These are phyloP conservation scores for Asobara japonica DNA, from an alignment of 1,140 invertebrate genomes.

Conservation along the genomic window DNA sequence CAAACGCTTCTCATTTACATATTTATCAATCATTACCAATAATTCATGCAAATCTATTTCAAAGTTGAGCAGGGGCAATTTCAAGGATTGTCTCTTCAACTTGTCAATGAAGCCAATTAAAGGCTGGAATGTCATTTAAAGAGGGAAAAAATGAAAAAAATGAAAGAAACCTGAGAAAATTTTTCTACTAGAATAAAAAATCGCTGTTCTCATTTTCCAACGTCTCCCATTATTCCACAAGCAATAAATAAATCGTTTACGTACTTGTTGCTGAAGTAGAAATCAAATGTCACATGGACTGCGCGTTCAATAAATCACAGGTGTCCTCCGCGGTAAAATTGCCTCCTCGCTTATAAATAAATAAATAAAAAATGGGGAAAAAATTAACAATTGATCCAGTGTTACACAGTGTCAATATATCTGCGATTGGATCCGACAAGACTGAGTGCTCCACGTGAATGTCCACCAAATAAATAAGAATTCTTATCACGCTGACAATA, in stretches of 20 bases:
- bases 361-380: too few relatives aligned
- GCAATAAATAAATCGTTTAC: neutral
- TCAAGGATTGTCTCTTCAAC: too few relatives aligned
- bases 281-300: neutral
- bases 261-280: neutral
- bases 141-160: too few relatives aligned
- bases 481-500: neutral
- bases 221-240: neutral
- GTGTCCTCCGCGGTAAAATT: neutral
- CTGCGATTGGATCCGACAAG: neutral
- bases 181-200: neutral
- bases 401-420: neutral
- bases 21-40: neutral
- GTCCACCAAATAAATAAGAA: slow-evolving; percentile 2
- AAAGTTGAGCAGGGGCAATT: neutral
- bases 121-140: too few relatives aligned
- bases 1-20: neutral
- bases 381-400: too few relatives aligned
- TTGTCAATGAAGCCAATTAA: too few relatives aligned
- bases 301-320: slow-evolving; percentile 6
- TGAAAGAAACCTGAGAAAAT: neutral
- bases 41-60: neutral
- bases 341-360: too few relatives aligned
- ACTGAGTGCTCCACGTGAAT: neutral
- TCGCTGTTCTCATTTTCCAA: neutral